Conservation (phyloP, 2,888 invertebrate species). For the Cinara cedri region DNA sequence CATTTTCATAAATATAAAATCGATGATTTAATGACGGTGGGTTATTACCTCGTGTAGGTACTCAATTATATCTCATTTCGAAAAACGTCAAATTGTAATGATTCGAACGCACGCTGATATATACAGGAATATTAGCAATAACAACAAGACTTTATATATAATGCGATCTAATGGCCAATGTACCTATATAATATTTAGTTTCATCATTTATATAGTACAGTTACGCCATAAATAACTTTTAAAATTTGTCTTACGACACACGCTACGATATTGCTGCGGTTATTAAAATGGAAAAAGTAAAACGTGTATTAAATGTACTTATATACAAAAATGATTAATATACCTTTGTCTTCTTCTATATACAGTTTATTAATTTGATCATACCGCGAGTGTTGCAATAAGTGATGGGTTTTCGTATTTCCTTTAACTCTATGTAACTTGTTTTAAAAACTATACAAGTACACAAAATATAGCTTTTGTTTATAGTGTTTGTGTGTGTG, state of each 20-base stretch:
- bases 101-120: too few relatives aligned
- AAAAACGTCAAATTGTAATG: too few relatives aligned
- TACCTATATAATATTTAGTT: neutral
- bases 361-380: slow-evolving; percentile 8
- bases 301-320: slow-evolving; percentile 1
- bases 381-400: slow-evolving; percentile 3
- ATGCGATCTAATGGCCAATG: neutral
- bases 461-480: neutral
- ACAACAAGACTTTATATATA: too few relatives aligned
- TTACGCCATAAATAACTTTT: neutral
- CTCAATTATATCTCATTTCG: neutral
- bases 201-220: neutral
- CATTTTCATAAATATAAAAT: too few relatives aligned
- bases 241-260: neutral
- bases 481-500: too few relatives aligned
- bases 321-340: slow-evolving; percentile 29
- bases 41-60: neutral
- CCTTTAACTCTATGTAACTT: slow-evolving; percentile 16
- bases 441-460: slow-evolving; percentile 21
- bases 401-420: slow-evolving; percentile 32
- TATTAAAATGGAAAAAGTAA: neutral
- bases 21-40: too few relatives aligned
- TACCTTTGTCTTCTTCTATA: slow-evolving; percentile 16
- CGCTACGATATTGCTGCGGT: neutral
- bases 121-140: too few relatives aligned